Base-by-base conservation (phyloP, 2,797 vertebrate species). In the Thripadectes ignobilis region DNA sequence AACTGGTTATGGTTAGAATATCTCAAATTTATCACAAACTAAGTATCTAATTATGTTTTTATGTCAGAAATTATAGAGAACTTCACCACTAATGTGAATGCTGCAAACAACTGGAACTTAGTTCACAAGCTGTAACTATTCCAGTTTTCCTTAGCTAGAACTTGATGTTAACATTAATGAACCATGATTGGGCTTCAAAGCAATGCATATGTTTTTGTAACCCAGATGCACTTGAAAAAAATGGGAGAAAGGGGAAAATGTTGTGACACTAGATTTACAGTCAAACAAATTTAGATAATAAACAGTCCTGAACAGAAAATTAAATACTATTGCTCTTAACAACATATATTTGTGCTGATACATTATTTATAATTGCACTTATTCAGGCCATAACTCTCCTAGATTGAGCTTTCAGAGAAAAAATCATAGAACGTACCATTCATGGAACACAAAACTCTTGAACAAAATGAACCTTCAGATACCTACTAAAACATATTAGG, bases 71-170 rank as follows among this genome's bases (percentile, higher is more conserved):
- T 49, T 24, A 57, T 6, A 81, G 71, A 54, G 16, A 92, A 71
- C 75, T 72, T 90, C 63, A 89, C 38, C 74, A 63, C 54, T 78
- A 93, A 92, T 5, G 5, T 36, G 57, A 91, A 79, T 27, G 45
- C 81, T 58, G 10, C 67, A 82, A 95, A 85, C 23, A 92, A 93
- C 43, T 49, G 46, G n/a, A 79, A 74, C 80, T 86, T 95, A 73
- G 67, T 94, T 86, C 84, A 79, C 73, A 85, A 85, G 19, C 80
- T 94, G 93, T 85, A 94, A 66, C 68, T 52, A 52, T 7, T 95
- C 95, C 96, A 95, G 88, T 93, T 97, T 97, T 97, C 97, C 95
- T 90, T 55, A 57, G 78, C 84, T 63, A 85, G 84, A 95, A 80
- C 80, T 92, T 87, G 52, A 61, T 62, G 38, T 58, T 94, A 93